Evolutionary conservation across 2,797 vertebrate species (phyloP).

Genomic region (Melanotaenia boesemani): DNA sequence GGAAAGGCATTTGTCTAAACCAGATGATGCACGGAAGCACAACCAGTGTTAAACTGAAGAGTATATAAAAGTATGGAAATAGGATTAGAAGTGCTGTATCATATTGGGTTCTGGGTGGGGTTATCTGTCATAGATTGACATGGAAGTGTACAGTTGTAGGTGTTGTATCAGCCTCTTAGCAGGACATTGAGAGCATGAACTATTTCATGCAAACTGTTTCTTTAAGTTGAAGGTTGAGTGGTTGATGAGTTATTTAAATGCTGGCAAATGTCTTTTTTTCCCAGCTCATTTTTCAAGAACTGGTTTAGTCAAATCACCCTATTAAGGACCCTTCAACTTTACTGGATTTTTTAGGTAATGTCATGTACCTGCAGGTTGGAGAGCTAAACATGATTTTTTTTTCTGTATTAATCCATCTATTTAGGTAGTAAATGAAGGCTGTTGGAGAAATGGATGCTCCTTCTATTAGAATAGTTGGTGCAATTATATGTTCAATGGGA

Average conservation of each 20-base stretch:
- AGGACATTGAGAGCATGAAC: constrained; percentile 15
- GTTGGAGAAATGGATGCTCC: background rate
- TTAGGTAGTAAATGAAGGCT: constrained; percentile 25
- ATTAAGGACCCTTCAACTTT: constrained; percentile 54
- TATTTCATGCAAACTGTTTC: constrained; percentile 6
- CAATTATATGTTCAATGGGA: background rate
- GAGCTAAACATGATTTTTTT: constrained; percentile 17
- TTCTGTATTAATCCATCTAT: constrained; percentile 2
- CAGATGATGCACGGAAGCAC: constrained; percentile 3
- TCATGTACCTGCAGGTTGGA: constrained; percentile 32
- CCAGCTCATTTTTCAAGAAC: constrained; percentile 21
- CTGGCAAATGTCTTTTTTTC: constrained; percentile 11
- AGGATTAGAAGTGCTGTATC: constrained; percentile 24
- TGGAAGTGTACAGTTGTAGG: constrained; percentile 9
- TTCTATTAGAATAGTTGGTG: constrained; percentile 3
- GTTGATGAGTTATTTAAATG: constrained; percentile 8
- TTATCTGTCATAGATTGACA: constrained; percentile 22
- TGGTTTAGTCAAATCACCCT: constrained; percentile 12
- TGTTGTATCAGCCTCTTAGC: constrained; percentile 16
- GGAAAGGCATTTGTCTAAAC: constrained; percentile 7
- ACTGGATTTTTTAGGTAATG: constrained; percentile 58
- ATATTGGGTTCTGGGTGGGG: constrained; percentile 2
- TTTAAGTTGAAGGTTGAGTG: background rate
- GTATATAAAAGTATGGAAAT: constrained; percentile 11
- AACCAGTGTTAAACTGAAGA: constrained; percentile 9